A percentile compares a stretch with the other conserved stretches of the same genome.
These are phyloP conservation scores for Criorhina ranunculi DNA, from an alignment of 2,888 invertebrate genomes.

Conservation along the genomic window DNA sequence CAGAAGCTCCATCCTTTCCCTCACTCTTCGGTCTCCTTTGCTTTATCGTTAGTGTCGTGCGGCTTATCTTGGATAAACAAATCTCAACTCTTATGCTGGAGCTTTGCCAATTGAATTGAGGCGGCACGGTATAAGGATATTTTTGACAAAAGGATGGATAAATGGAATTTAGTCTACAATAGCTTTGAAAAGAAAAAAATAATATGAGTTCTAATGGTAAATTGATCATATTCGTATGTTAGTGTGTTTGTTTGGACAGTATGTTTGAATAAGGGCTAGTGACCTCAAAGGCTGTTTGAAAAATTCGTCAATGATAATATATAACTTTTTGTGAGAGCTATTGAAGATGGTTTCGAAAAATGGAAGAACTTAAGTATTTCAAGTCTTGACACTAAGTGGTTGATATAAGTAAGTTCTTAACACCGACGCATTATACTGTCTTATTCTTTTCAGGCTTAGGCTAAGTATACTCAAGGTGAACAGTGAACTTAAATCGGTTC, in stretches of 20 bases:
- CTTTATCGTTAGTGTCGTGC: slow-evolving; percentile 54
- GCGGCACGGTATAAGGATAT: slow-evolving; percentile 1
- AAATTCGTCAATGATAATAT: too few relatives aligned
- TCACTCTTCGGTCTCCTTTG: background rate
- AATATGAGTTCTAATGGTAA: slow-evolving; percentile 10
- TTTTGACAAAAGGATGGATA: slow-evolving; percentile 30
- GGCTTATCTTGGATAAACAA: slow-evolving; percentile 68
- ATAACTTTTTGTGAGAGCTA: too few relatives aligned
- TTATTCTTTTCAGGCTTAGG: too few relatives aligned
- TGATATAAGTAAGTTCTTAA: too few relatives aligned
- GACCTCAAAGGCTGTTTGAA: background rate
- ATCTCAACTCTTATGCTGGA: slow-evolving; percentile 54
- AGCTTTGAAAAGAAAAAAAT: background rate
- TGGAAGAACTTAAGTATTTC: too few relatives aligned
- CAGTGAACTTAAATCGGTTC: too few relatives aligned
- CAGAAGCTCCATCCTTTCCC: background rate
- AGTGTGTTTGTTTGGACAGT: background rate
- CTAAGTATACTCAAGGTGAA: too few relatives aligned
- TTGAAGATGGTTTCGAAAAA: too few relatives aligned
- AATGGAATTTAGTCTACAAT: slow-evolving; percentile 21
- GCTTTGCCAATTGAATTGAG: slow-evolving; percentile 57
- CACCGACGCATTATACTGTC: too few relatives aligned
- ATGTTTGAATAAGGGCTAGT: background rate
- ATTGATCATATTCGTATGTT: slow-evolving; percentile 11
- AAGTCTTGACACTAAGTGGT: too few relatives aligned